A percentile compares a stretch with the other conserved stretches of the same genome.
Evolutionary conservation across 2,888 invertebrate species (phyloP).

Genomic region (Carcina quercana): DNA sequence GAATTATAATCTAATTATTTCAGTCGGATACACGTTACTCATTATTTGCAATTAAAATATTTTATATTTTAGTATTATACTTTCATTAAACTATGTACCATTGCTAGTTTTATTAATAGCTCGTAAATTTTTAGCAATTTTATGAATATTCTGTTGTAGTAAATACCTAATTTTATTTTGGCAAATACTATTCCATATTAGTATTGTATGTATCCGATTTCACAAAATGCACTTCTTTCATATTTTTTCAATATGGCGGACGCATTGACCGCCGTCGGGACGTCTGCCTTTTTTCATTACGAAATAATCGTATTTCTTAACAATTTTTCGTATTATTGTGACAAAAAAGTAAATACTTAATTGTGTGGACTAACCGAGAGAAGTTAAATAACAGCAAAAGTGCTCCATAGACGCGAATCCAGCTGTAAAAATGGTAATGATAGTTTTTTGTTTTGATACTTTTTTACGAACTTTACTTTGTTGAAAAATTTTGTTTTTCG

Average conservation of each 20-base stretch:
- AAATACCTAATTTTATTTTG: too few species aligned
- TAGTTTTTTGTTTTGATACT: conserved; percentile 76
- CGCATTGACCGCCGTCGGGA: conserved; percentile 66
- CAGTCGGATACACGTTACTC: too few species aligned
- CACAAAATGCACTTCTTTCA: conserved; percentile 46
- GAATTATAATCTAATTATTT: too few species aligned
- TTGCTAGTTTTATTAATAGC: too few species aligned
- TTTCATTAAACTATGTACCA: too few species aligned
- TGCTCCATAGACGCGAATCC: conserved; percentile 27
- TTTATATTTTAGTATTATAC: too few species aligned
- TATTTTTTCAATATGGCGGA: conserved; percentile 70
- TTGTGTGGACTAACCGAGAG: conserved; percentile 24
- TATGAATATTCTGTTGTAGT: too few species aligned
- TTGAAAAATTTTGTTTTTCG: conserved; percentile 44
- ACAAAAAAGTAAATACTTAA: conserved; percentile 32
- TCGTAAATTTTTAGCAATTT: too few species aligned
- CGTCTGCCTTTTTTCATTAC: conserved; percentile 53
- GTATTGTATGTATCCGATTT: conserved; percentile 31
- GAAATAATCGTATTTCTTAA: conserved; percentile 35
- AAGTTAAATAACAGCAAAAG: conserved; percentile 17
- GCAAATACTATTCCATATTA: too few species aligned
- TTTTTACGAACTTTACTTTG: conserved; percentile 66
- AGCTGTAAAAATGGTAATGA: conserved; percentile 70
- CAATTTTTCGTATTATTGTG: conserved; percentile 37
- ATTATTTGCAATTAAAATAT: too few species aligned